Evolutionary conservation across 2,888 invertebrate species (phyloP).

Genomic region (Drosophila kambysellisi): DNA sequence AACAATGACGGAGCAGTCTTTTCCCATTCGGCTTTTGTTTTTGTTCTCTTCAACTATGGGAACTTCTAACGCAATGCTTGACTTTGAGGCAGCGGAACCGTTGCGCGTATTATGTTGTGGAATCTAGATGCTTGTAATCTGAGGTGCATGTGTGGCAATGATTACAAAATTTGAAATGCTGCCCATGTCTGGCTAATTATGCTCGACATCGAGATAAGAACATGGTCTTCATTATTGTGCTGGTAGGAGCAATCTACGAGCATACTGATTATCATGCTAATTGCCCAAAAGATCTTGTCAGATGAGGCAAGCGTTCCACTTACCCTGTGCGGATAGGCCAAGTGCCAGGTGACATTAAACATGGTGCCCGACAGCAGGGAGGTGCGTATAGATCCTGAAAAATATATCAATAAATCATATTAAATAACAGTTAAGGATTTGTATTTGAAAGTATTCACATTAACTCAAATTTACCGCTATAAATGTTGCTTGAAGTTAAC

Average conservation of each 20-base stretch:
- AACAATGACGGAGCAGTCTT: conserved; percentile 63
- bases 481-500: background rate
- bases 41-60: conserved; percentile 63
- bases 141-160: conserved; percentile 73
- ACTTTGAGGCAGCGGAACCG: conserved; percentile 45
- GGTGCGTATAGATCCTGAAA: conserved; percentile 91
- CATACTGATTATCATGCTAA: conserved; percentile 33
- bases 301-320: conserved; percentile 80
- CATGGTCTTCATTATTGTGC: conserved; percentile 53
- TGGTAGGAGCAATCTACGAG: conserved; percentile 64
- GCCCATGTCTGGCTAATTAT: conserved; percentile 51
- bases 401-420: conserved; percentile 34
- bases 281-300: conserved; percentile 26
- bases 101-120: conserved; percentile 10
- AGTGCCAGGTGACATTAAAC: conserved; percentile 96
- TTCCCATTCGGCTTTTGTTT: conserved; percentile 29
- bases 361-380: conserved; percentile 92
- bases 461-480: background rate
- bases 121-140: conserved; percentile 32
- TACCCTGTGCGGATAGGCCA: conserved; percentile 96
- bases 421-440: background rate
- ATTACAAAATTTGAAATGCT: conserved; percentile 47
- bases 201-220: conserved; percentile 53
- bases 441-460: background rate
- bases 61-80: conserved; percentile 64